Base-by-base conservation (phyloP, 2,113 vertebrate species). In the Larimichthys crocea region DNA sequence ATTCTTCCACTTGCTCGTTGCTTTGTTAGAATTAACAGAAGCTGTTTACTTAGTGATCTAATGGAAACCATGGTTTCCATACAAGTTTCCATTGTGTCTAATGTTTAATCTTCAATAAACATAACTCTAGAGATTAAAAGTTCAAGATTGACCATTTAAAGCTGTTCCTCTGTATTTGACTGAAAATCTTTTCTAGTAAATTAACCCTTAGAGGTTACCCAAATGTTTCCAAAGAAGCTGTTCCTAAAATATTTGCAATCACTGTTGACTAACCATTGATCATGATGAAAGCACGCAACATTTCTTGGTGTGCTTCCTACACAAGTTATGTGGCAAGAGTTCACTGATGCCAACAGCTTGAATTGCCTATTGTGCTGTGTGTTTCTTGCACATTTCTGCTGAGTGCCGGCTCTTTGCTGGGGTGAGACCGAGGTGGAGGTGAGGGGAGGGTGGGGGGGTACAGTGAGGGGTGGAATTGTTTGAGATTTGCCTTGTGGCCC, bases 401-500 rank as follows among this genome's bases (percentile, higher is more conserved):
- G 84, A 87, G 76, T 56, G 61, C 70, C 62, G 31, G 65, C 82
- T 88, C 68, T 86, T 66, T 5, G 26, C 60, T 26, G 53, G 5
- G 79, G 61, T 86, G 69, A 73, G 44, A 42, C 49, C 57, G 63
- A 83, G 79, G 80, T 65, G 73, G 53, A 76, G 78, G 66, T 64
- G 65, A 63, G 74, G 64, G 24, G n/a, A 57, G 24, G 62, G 68
- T 66, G 57, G 56, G 10, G 64, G 68, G 69, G 53, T 80, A 76
- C 77, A 72, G 65, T 48, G 49, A 76, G 66, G 83, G 83, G 73
- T 78, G 85, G 85, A 80, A 86, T 84, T 91, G 76, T 91, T 90
- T 88, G 66, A 88, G 84, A 89, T 91, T 86, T 91, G 24, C 79
- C 55, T 70, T 89, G 83, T 88, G 88, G 74, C 76, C 82, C 88